phyloP scores from a whole-genome alignment of 2,113 vertebrate species.

The Antennarius striatus region DNA sequence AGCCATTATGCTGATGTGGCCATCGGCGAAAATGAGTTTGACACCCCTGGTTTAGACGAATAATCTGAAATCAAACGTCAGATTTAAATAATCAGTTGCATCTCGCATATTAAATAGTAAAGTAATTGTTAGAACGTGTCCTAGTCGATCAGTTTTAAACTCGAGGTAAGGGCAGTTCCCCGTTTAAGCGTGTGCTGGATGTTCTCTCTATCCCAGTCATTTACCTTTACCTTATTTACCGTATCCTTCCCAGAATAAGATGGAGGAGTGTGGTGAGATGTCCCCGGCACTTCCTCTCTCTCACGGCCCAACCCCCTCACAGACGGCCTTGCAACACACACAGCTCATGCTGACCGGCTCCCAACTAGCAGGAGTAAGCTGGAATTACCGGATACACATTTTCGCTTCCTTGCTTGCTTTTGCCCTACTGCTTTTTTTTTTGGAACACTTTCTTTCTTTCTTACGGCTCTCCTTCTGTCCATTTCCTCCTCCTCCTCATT shows the following conservation, averaged over 20 bases:
- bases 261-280: conserved; percentile 86
- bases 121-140: background rate
- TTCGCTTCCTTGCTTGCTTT: conserved; percentile 45
- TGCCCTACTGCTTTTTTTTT: conserved; percentile 50
- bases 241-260: conserved; percentile 78
- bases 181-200: too few relatives aligned
- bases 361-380: conserved; percentile 89
- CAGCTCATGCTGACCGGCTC: conserved; percentile 92
- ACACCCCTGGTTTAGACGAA: too few relatives aligned
- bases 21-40: too few relatives aligned
- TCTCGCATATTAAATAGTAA: background rate
- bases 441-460: conserved; percentile 37
- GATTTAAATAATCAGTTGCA: background rate
- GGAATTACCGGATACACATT: background rate
- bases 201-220: too few relatives aligned
- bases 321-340: conserved; percentile 87
- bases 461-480: background rate
- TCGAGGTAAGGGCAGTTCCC: background rate
- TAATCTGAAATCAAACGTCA: background rate
- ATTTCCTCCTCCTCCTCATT: background rate
- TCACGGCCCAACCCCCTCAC: conserved; percentile 81
- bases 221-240: background rate
- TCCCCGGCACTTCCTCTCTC: conserved; percentile 80
- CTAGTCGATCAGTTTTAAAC: background rate
- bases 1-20: too few relatives aligned